These are phyloP conservation scores for Rhadinocentrus ornatus DNA, from an alignment of 2,797 vertebrate genomes.

Conservation along the genomic window DNA sequence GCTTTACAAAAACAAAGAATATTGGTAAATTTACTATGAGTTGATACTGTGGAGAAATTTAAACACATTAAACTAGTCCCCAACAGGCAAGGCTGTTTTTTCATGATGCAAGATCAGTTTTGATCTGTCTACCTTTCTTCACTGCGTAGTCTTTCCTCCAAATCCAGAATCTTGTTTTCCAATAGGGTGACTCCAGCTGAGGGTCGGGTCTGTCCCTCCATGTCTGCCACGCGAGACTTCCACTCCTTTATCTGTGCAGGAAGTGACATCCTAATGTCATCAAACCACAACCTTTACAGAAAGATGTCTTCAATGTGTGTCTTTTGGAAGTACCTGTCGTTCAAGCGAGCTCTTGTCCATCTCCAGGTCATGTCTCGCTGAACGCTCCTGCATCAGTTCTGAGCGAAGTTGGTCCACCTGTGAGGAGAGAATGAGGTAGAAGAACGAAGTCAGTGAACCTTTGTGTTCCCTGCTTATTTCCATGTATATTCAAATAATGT, in stretches of 20 bases:
- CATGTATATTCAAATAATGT: slow-evolving; percentile 44
- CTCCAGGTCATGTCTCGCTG: slow-evolving; percentile 92
- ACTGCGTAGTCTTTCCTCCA: slow-evolving; percentile 88
- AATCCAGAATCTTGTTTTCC: slow-evolving; percentile 88
- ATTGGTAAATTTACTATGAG: too few species aligned
- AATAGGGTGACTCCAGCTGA: slow-evolving; percentile 82
- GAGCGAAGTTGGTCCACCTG: slow-evolving; percentile 93
- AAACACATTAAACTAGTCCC: not conserved
- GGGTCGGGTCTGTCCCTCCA: slow-evolving; percentile 86
- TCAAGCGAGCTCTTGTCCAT: slow-evolving; percentile 93
- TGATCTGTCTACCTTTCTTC: slow-evolving; percentile 86
- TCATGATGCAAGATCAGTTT: not conserved
- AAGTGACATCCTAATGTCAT: not conserved
- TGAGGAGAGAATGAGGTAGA: not conserved
- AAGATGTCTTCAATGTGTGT: not conserved
- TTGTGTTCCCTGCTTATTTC: slow-evolving; percentile 34
- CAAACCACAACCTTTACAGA: not conserved
- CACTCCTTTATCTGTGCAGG: slow-evolving; percentile 88
- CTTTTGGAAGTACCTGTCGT: slow-evolving; percentile 84
- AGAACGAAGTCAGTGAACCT: not conserved
- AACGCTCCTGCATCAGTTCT: slow-evolving; percentile 93
- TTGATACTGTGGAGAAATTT: too few species aligned
- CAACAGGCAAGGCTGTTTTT: not conserved
- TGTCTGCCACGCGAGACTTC: slow-evolving; percentile 87
- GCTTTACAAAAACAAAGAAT: too few species aligned